phyloP scores from a whole-genome alignment of 1,140 invertebrate genomes.

The Drosophila saltans region DNA sequence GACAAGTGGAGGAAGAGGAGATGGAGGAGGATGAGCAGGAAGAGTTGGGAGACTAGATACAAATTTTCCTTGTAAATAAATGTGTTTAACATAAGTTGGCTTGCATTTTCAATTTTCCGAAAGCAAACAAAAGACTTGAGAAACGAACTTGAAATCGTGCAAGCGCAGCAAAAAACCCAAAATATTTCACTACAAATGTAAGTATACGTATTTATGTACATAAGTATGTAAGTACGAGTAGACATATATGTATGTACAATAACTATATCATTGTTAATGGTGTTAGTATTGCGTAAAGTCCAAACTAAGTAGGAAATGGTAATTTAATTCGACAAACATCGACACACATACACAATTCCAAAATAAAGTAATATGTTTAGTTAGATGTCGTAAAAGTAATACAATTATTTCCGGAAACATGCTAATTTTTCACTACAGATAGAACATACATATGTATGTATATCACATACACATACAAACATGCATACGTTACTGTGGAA shows the following conservation, averaged over 20 bases:
- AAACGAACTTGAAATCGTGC: constrained; percentile 75
- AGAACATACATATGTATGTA: too few relatives aligned
- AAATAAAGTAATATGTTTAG: too few relatives aligned
- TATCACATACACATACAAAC: too few relatives aligned
- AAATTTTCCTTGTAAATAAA: constrained; percentile 72
- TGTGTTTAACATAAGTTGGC: constrained; percentile 50
- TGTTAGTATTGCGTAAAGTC: constrained; percentile 33
- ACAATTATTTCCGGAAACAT: too few relatives aligned
- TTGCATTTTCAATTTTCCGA: constrained; percentile 39
- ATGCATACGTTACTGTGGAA: not conserved
- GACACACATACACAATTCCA: too few relatives aligned
- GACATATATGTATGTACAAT: constrained; percentile 11
- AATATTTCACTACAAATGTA: not conserved
- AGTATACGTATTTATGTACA: constrained; percentile 30
- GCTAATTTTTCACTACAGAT: too few relatives aligned
- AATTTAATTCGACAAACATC: not conserved
- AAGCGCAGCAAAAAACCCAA: constrained; percentile 31
- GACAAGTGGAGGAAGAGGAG: constrained; percentile 9
- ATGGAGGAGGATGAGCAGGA: constrained; percentile 8
- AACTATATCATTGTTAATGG: constrained; percentile 10
- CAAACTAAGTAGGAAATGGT: constrained; percentile 3
- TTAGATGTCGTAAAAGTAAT: too few relatives aligned
- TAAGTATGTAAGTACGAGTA: constrained; percentile 1
- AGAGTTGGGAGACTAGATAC: constrained; percentile 53
- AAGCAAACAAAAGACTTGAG: constrained; percentile 69